Evolutionary conservation across 2,113 vertebrate genomes (phyloP).

Genomic region (Melanerpes formicivorus): DNA sequence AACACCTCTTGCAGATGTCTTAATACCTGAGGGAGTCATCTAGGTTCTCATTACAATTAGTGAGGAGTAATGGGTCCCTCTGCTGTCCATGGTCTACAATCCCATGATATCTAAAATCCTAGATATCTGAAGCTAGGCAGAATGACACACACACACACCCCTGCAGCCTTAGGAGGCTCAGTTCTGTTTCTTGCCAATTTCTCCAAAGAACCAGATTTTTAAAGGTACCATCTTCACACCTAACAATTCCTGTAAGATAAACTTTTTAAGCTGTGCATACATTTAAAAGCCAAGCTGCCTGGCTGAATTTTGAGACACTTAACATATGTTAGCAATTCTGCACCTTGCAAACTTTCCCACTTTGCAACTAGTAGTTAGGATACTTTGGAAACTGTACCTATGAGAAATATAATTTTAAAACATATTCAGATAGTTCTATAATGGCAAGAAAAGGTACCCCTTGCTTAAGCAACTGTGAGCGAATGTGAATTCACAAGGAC

Average conservation of each 20-base stretch:
- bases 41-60: neutral
- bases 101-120: neutral
- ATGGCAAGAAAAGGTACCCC: neutral
- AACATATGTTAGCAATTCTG: neutral
- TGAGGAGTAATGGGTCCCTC: neutral
- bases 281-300: neutral
- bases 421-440: neutral
- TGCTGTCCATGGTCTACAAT: neutral
- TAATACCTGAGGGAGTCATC: neutral
- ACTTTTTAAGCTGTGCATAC: neutral
- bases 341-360: neutral
- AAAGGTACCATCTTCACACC: neutral
- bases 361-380: neutral
- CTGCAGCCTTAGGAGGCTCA: neutral
- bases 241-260: neutral
- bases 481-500: neutral
- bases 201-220: neutral
- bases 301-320: neutral
- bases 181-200: neutral
- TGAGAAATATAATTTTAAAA: neutral
- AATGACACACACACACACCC: accelerated
- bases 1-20: neutral
- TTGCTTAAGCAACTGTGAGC: neutral
- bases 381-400: neutral
- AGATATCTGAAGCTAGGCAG: neutral